phyloP scores from a whole-genome alignment of 2,888 invertebrate genomes.

The Caenorhabditis sinica region DNA sequence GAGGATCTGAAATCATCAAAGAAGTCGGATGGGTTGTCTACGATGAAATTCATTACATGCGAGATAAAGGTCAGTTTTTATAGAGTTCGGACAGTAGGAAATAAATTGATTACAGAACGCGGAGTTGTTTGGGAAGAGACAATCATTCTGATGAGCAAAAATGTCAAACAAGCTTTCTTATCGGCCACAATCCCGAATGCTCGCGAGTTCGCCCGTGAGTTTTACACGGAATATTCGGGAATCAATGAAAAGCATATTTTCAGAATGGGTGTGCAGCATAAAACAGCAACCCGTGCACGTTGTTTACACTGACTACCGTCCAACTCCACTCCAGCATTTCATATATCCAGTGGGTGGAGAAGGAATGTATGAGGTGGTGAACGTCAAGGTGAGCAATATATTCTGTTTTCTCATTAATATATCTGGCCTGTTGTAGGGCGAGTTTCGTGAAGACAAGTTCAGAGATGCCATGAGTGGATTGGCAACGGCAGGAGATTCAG shows the following conservation, averaged over 20 bases:
- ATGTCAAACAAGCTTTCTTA: slow-evolving; percentile 97
- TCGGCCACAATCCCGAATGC: slow-evolving; percentile 99
- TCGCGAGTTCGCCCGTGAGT: slow-evolving; percentile 88
- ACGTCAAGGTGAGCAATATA: slow-evolving; percentile 69
- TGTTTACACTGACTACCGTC: slow-evolving; percentile 97
- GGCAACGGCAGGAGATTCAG: slow-evolving; percentile 88
- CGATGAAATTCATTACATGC: slow-evolving; percentile 99
- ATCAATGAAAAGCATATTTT: slow-evolving; percentile 20
- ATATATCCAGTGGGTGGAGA: slow-evolving; percentile 97
- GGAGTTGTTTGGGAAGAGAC: slow-evolving; percentile 99
- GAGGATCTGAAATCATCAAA: slow-evolving; percentile 98
- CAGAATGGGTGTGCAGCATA: slow-evolving; percentile 82
- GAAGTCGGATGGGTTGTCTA: slow-evolving; percentile 99
- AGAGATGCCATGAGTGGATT: slow-evolving; percentile 96
- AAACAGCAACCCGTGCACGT: slow-evolving; percentile 93
- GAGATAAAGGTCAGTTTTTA: slow-evolving; percentile 89
- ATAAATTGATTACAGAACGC: slow-evolving; percentile 87
- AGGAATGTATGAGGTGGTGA: slow-evolving; percentile 92
- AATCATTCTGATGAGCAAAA: slow-evolving; percentile 95
- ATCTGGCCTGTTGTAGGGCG: slow-evolving; percentile 87
- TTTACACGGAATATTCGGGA: not conserved
- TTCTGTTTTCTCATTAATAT: not conserved
- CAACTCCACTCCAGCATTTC: slow-evolving; percentile 98
- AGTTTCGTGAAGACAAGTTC: slow-evolving; percentile 97
- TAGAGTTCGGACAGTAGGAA: not conserved